Evolutionary conservation across 2,113 vertebrate genomes (phyloP).

Genomic region (Paedocypris sp.): DNA sequence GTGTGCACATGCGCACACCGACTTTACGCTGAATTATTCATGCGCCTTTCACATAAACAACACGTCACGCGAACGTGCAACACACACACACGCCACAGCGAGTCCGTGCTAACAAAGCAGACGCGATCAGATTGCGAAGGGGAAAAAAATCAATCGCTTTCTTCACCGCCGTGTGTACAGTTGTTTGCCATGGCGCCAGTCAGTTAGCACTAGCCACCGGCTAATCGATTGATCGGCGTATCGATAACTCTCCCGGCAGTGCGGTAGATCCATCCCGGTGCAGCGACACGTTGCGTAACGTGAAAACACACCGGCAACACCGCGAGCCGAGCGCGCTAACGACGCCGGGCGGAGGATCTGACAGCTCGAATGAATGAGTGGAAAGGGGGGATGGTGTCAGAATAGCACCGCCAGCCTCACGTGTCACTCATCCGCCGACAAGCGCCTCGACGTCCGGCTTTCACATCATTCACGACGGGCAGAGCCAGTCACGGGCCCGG

Average conservation of each 20-base stretch:
- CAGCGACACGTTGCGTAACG: too few species aligned
- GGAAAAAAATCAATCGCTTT: too few species aligned
- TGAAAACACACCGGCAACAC: too few species aligned
- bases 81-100: too few species aligned
- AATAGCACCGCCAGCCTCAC: background rate
- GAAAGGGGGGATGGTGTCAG: background rate
- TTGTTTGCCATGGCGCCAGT: background rate
- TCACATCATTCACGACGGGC: background rate
- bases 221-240: background rate
- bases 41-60: too few species aligned
- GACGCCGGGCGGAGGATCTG: background rate
- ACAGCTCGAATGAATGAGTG: constrained; percentile 21
- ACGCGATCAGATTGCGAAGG: too few species aligned
- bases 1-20: background rate
- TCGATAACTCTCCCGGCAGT: background rate
- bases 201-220: background rate
- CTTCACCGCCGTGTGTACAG: background rate
- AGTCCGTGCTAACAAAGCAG: too few species aligned
- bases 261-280: too few species aligned
- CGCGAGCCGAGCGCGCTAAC: background rate
- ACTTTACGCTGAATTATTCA: too few species aligned
- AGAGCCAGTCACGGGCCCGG: background rate
- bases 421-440: background rate
- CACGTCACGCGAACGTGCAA: too few species aligned
- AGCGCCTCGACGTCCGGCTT: background rate